Percentiles rank a stretch among this genome's conserved stretches.
Conservation (phyloP, 2,797 vertebrate species). For the Podarcis siculus region DNA sequence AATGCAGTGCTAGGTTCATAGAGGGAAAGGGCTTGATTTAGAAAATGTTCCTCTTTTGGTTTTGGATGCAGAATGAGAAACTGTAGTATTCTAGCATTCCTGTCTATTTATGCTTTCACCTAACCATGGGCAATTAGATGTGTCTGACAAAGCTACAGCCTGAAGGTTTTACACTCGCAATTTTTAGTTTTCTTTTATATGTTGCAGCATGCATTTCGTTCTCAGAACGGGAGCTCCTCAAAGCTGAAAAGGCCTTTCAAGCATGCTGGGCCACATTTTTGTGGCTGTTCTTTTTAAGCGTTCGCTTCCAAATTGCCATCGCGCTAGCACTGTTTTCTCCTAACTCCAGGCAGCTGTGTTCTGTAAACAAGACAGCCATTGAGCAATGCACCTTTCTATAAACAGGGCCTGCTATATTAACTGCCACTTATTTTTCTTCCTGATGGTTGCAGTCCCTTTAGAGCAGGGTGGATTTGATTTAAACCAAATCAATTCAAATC, state of each 20-base stretch:
- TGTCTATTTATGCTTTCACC: neutral
- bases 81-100: neutral
- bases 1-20: neutral
- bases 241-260: neutral
- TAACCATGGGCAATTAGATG: neutral
- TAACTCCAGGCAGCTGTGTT: neutral
- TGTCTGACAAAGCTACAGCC: neutral
- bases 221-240: neutral
- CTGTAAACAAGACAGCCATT: neutral
- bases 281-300: neutral
- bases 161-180: neutral
- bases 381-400: neutral
- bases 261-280: neutral
- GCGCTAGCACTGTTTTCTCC: neutral
- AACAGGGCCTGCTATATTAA: neutral
- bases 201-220: neutral
- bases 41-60: neutral
- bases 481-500: too few relatives aligned
- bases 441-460: neutral
- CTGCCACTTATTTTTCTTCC: neutral
- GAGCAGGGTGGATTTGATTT: too few relatives aligned
- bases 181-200: neutral
- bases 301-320: neutral
- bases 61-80: neutral
- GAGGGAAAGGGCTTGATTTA: neutral